These are phyloP conservation scores for Lycocerus yunnanus DNA, from an alignment of 2,888 invertebrate genomes.

Conservation along the genomic window DNA sequence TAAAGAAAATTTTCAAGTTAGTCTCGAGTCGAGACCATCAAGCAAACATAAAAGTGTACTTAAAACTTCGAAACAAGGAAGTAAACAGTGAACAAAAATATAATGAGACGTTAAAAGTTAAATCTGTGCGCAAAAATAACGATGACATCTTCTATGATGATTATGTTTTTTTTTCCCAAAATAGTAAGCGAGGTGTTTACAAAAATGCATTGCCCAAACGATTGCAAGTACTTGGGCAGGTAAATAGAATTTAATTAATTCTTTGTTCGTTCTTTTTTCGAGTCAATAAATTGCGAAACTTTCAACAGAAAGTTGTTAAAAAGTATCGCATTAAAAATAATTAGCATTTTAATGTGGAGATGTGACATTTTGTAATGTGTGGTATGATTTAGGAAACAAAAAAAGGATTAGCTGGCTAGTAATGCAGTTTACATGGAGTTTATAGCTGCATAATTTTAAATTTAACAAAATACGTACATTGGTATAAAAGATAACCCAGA, in stretches of 20 bases:
- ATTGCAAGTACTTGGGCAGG: neutral
- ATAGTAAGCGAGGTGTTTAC: neutral
- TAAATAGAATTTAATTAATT: neutral
- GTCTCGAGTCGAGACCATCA: neutral
- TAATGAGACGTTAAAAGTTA: neutral
- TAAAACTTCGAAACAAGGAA: neutral
- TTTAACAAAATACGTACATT: slow-evolving; percentile 14
- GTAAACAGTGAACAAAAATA: neutral
- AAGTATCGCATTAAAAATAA: neutral
- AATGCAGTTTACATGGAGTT: slow-evolving; percentile 14
- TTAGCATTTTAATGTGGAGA: slow-evolving; percentile 15
- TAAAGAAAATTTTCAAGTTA: neutral
- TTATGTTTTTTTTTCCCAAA: neutral
- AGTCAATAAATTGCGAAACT: neutral
- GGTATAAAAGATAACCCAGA: slow-evolving; percentile 31
- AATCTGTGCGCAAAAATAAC: neutral
- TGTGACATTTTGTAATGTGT: neutral
- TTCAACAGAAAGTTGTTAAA: neutral
- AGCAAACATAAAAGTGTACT: neutral
- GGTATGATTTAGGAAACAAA: neutral
- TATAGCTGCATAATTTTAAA: slow-evolving; percentile 25
- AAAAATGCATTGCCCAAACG: neutral
- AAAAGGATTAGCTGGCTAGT: neutral
- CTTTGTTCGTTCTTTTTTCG: neutral
- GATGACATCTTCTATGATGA: neutral